phyloP scores from a whole-genome alignment of 1,140 invertebrate species.

The Acyrthosiphon pisum region DNA sequence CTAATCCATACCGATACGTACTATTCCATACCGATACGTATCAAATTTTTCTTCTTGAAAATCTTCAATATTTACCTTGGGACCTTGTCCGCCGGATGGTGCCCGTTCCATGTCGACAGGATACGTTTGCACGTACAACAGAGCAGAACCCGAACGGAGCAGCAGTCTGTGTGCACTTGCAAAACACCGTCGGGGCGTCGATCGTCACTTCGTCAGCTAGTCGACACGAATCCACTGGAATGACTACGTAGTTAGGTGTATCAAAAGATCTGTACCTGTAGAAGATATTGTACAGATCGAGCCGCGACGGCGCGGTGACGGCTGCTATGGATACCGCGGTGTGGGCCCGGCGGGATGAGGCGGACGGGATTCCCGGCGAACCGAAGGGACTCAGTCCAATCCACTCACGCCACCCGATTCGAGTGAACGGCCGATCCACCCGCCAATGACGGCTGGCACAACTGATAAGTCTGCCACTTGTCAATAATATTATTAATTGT shows the following conservation, averaged over 20 bases:
- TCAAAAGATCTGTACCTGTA: neutral
- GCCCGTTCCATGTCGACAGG: neutral
- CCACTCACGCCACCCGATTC: neutral
- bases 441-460: neutral
- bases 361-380: neutral
- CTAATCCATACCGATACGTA: too few relatives aligned
- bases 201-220: neutral
- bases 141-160: neutral
- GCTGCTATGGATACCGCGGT: neutral
- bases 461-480: too few relatives aligned
- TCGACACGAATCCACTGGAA: neutral
- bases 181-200: neutral
- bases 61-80: neutral
- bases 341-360: neutral
- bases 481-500: too few relatives aligned
- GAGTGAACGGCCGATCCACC: too few relatives aligned
- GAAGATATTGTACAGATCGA: neutral
- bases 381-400: neutral
- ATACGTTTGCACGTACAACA: neutral
- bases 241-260: neutral
- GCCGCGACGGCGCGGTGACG: too few relatives aligned
- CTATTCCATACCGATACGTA: too few relatives aligned
- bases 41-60: too few relatives aligned
- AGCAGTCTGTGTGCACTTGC: neutral
- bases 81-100: neutral